These are phyloP conservation scores for Mythimna albipuncta DNA, from an alignment of 2,888 invertebrate species.

Conservation along the genomic window DNA sequence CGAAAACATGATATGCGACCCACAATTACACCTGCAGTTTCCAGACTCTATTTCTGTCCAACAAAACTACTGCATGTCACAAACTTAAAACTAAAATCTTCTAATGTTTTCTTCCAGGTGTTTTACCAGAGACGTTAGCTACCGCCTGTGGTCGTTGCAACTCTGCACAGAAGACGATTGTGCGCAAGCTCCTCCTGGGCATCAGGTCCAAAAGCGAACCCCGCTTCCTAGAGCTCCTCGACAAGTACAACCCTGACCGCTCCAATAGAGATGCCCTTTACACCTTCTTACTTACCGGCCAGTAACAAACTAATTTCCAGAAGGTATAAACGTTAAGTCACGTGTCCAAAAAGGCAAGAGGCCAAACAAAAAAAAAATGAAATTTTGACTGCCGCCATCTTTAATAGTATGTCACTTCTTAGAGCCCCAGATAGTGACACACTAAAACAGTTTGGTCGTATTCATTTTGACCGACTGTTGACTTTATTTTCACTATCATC, in stretches of 20 bases:
- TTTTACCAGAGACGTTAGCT: slow-evolving; percentile 93
- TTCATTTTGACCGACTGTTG: too few species aligned
- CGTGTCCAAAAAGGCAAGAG: too few species aligned
- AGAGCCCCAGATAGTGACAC: background rate
- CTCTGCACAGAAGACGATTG: slow-evolving; percentile 91
- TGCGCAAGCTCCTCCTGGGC: slow-evolving; percentile 92
- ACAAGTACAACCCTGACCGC: slow-evolving; percentile 93
- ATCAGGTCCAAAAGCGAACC: slow-evolving; percentile 93
- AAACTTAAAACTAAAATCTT: background rate
- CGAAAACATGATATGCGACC: too few species aligned
- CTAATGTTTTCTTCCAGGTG: slow-evolving; percentile 86
- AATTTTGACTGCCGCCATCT: background rate
- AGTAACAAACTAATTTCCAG: slow-evolving; percentile 63
- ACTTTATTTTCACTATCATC: too few species aligned
- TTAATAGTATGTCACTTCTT: background rate
- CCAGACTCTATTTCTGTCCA: background rate
- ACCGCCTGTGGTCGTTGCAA: slow-evolving; percentile 93
- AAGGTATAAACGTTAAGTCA: background rate
- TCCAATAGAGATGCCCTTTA: slow-evolving; percentile 92
- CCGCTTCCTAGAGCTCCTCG: slow-evolving; percentile 92
- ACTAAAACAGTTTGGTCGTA: too few species aligned
- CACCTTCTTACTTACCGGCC: slow-evolving; percentile 84
- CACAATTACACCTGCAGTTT: background rate
- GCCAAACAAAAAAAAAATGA: too few species aligned
- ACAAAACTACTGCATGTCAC: background rate